A percentile compares a stretch with the other conserved stretches of the same genome.
These are phyloP conservation scores for Eurypyga helias DNA, from an alignment of 2,113 vertebrate genomes.

Conservation along the genomic window DNA sequence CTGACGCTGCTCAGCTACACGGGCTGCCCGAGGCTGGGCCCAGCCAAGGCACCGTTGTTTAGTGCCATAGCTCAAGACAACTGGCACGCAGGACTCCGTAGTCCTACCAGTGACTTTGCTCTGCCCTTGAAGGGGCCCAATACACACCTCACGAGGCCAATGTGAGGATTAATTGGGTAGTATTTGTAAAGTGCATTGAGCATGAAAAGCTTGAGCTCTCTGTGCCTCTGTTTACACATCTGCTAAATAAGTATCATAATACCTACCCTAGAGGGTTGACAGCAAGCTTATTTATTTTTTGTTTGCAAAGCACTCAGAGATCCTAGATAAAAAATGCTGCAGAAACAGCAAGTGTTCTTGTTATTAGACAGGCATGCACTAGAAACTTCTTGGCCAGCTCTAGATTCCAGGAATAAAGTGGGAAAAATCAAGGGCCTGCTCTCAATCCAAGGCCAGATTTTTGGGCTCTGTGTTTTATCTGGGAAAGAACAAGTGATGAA, in stretches of 20 bases:
- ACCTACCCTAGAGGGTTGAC: not conserved
- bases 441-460: not conserved
- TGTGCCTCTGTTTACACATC: conserved; percentile 37
- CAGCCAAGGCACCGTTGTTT: accelerated
- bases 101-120: not conserved
- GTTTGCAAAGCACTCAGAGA: conserved; percentile 42
- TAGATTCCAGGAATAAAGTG: not conserved
- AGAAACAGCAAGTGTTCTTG: not conserved
- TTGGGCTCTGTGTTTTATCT: not conserved
- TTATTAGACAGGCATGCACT: not conserved
- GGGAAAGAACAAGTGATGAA: not conserved
- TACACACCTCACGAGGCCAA: not conserved
- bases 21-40: not conserved
- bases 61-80: accelerated
- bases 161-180: not conserved
- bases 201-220: not conserved
- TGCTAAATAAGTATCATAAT: conserved; percentile 1
- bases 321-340: not conserved
- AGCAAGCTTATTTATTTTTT: conserved; percentile 18
- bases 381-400: not conserved
- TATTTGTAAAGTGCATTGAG: not conserved
- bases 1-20: accelerated
- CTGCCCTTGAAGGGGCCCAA: not conserved
- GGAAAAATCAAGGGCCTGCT: not conserved
- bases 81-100: not conserved